Percentiles rank a stretch among this genome's conserved stretches.
These are phyloP conservation scores for Chaetodon trifasciatus DNA, from an alignment of 2,797 vertebrate species.

Conservation along the genomic window DNA sequence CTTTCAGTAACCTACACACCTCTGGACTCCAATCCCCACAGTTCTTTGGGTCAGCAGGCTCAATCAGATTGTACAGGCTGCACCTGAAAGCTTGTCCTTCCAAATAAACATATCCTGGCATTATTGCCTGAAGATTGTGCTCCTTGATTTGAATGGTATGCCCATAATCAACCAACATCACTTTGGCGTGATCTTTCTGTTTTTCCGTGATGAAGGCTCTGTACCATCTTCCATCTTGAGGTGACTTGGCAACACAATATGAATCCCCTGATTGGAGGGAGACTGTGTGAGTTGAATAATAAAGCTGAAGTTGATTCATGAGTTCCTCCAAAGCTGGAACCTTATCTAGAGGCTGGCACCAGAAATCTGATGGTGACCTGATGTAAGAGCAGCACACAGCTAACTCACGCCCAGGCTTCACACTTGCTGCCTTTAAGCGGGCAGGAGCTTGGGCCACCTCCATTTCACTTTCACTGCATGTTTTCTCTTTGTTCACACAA, in stretches of 20 bases:
- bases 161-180: slow-evolving; percentile 91
- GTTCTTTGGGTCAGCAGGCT: slow-evolving; percentile 66
- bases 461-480: slow-evolving; percentile 4
- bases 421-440: slow-evolving; percentile 77
- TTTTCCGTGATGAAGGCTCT: slow-evolving; percentile 82
- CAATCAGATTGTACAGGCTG: slow-evolving; percentile 81
- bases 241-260: slow-evolving; percentile 85
- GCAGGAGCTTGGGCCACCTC: not conserved
- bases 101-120: slow-evolving; percentile 84
- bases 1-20: slow-evolving; percentile 72
- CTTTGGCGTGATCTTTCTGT: slow-evolving; percentile 51
- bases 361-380: slow-evolving; percentile 89
- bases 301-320: slow-evolving; percentile 88
- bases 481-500: slow-evolving; percentile 15
- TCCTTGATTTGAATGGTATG: slow-evolving; percentile 77
- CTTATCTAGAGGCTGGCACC: slow-evolving; percentile 87
- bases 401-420: slow-evolving; percentile 87
- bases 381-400: slow-evolving; percentile 85
- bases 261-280: slow-evolving; percentile 79
- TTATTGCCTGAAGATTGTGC: slow-evolving; percentile 84
- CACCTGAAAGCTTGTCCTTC: slow-evolving; percentile 92
- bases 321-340: slow-evolving; percentile 83
- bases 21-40: slow-evolving; percentile 76
- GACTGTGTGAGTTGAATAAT: slow-evolving; percentile 82
- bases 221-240: slow-evolving; percentile 88